Base-by-base conservation (phyloP, 2,888 invertebrate species). In the Oeneis ivallda region DNA sequence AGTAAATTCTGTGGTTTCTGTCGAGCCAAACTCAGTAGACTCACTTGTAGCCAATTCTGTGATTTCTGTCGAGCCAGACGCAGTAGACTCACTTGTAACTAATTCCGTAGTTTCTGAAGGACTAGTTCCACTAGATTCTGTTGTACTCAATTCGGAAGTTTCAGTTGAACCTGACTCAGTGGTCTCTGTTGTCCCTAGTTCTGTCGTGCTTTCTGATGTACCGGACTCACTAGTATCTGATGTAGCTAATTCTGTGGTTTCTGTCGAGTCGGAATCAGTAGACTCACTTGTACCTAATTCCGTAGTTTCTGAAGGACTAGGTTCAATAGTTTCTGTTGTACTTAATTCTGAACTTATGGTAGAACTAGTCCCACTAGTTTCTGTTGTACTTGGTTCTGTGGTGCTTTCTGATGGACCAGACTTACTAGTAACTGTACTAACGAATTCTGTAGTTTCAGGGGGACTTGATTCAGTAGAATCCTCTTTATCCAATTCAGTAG, bases 301-400 rank as follows among this genome's bases (percentile, higher is more conserved):
- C 11, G 56, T 56, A 15, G 15, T 50, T 45, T 62, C 45, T n/a
- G 41, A 26, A 9, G 61, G 17, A 26, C n/a, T 52, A 41, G 19
- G n/a, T 5, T 43, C 52, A 13, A 34, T 47, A 15, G 49, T n/a
- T 11, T 47, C 59, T 32, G 58, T 41, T 19, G 45, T 32, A 58
- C 11, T 43, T 3, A 17, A 26, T 26, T n/a, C 26, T 5, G 17
- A 10, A 26, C 17, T 43, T n/a, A 17, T 26, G 13, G 41, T 56
- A 15, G 39, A 39, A 17, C 13, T 19, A 3, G 11, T 1, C 19
- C 17, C 49, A 49, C 17, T 39, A 49, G 26, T 1, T 47, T 64
- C 56, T 13, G 65, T 62, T 9, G 47, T 52, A 17, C 54, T 62
- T 19, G 62, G 58, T 43, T 62, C 70, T 13, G 71, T 65, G 8